Conservation (phyloP, 30 jellyfish, hydroid and myxozoan genomes). For the Cassiopea xamachana region DNA sequence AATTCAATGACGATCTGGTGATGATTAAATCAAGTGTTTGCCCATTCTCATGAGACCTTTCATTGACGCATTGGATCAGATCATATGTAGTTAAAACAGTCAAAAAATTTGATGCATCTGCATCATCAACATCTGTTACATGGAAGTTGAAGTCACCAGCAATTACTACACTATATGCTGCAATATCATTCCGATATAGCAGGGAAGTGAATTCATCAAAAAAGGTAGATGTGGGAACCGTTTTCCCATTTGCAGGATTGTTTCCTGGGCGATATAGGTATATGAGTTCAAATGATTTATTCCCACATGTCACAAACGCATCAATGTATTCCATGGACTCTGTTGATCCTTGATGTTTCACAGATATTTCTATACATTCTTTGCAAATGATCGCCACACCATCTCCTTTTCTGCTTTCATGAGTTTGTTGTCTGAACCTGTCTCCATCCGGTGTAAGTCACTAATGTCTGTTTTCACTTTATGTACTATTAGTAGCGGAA, state of each 20-base stretch:
- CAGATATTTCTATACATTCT: slow-evolving; percentile 29
- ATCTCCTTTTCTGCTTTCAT: no score
- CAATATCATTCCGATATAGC: slow-evolving; percentile 18
- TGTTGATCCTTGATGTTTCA: not conserved
- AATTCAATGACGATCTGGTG: no score
- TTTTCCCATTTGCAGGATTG: slow-evolving; percentile 39
- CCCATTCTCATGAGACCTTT: slow-evolving; percentile 50
- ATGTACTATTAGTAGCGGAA: no score
- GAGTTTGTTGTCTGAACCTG: not conserved
- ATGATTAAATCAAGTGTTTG: not conserved
- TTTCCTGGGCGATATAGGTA: slow-evolving; percentile 44
- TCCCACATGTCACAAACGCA: no score
- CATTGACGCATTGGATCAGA: slow-evolving; percentile 50
- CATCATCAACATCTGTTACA: not conserved
- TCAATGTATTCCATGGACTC: no score
- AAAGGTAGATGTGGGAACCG: slow-evolving; percentile 25
- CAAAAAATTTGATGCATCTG: slow-evolving; percentile 5
- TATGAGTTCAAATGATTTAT: not conserved
- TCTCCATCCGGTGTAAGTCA: slow-evolving; percentile 38
- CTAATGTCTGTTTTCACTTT: no score
- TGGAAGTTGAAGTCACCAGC: slow-evolving; percentile 51
- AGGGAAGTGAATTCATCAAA: slow-evolving; percentile 28
- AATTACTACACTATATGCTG: slow-evolving; percentile 28
- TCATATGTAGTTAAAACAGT: slow-evolving; percentile 19
- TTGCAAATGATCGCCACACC: not conserved